Conservation (phyloP, 2,888 invertebrate genomes). For the Serrognathus titanus region DNA sequence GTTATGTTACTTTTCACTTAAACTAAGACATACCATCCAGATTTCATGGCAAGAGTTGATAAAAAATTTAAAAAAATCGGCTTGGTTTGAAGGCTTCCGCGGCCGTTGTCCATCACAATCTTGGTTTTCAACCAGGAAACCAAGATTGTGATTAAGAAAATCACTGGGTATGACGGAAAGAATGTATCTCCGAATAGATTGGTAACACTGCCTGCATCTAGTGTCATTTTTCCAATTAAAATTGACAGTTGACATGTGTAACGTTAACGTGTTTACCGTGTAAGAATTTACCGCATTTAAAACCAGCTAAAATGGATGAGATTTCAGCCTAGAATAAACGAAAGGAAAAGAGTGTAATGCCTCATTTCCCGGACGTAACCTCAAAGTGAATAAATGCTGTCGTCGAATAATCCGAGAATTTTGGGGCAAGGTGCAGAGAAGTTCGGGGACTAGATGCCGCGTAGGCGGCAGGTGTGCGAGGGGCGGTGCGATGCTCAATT, state of each 20-base stretch:
- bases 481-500: conserved; percentile 49
- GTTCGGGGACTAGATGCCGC: conserved; percentile 45
- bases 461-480: conserved; percentile 42
- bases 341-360: neutral
- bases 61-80: no score
- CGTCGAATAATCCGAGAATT: conserved; percentile 15
- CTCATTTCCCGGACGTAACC: no score
- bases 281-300: neutral
- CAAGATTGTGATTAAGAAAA: no score
- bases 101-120: no score
- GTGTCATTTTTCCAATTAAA: neutral
- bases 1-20: no score
- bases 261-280: conserved; percentile 6
- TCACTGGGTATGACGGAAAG: no score
- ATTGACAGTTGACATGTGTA: conserved; percentile 8
- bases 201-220: no score
- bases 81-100: no score
- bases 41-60: no score
- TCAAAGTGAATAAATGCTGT: neutral
- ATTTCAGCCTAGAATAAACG: neutral
- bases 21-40: no score
- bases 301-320: neutral
- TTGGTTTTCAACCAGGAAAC: no score
- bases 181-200: no score
- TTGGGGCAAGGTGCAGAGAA: conserved; percentile 40